A percentile compares a stretch with the other conserved stretches of the same genome.
These are phyloP conservation scores for Pollimyrus isidori DNA, from an alignment of 2,113 vertebrate genomes.

Conservation along the genomic window DNA sequence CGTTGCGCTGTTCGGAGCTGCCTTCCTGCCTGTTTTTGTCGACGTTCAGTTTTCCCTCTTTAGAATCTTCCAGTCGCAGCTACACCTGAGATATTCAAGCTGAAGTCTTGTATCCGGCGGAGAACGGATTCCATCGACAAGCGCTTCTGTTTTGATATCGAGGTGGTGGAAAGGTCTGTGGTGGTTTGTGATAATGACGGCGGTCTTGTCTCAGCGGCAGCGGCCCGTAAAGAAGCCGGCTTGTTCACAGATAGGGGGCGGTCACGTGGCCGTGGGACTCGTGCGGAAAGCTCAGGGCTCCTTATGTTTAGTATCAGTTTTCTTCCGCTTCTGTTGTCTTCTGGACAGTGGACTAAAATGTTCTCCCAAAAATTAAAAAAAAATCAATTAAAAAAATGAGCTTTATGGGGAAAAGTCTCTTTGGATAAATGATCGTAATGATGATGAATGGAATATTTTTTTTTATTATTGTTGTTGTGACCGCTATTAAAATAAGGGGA, in stretches of 20 bases:
- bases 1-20: rapidly evolving
- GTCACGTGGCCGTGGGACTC: not conserved
- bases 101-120: constrained; percentile 89
- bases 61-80: constrained; percentile 79
- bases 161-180: constrained; percentile 88
- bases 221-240: not conserved
- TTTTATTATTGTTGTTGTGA: not conserved
- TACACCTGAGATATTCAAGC: constrained; percentile 83
- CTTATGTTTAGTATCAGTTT: not conserved
- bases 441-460: not conserved
- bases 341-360: not conserved
- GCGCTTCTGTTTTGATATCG: constrained; percentile 94
- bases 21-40: not conserved
- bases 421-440: not conserved
- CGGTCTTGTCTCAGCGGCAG: not conserved
- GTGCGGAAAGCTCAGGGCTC: not conserved
- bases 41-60: constrained; percentile 28
- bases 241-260: not conserved
- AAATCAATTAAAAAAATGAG: not conserved
- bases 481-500: not conserved
- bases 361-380: not conserved
- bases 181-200: not conserved
- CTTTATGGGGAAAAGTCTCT: not conserved
- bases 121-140: constrained; percentile 98
- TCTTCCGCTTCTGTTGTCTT: not conserved